These are phyloP conservation scores for Pogonocichla stellata DNA, from an alignment of 2,113 vertebrate genomes.

Conservation along the genomic window DNA sequence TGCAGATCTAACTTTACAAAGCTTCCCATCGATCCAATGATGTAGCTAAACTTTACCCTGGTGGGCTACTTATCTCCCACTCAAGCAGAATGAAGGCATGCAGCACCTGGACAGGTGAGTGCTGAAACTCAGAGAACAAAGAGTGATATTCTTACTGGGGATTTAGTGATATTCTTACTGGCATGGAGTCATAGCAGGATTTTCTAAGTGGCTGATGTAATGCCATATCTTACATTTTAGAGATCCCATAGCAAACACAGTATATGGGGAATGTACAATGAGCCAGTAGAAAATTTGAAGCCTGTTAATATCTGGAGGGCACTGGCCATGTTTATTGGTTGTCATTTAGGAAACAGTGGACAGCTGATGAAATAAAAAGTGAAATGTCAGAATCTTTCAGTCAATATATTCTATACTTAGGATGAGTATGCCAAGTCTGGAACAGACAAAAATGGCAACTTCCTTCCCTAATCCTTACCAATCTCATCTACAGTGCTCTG, in stretches of 20 bases:
- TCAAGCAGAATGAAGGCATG: accelerated
- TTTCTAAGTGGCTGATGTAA: background rate
- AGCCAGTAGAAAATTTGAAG: background rate
- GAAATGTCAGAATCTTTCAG: background rate
- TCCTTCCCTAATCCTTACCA: background rate
- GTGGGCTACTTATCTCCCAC: background rate
- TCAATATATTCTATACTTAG: background rate
- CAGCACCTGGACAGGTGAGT: accelerated
- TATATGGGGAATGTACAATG: background rate
- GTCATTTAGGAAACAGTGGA: background rate
- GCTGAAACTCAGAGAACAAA: background rate
- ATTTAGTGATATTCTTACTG: background rate
- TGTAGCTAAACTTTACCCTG: background rate
- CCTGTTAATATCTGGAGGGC: background rate
- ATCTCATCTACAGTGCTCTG: background rate
- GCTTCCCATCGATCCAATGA: background rate
- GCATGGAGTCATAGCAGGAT: background rate
- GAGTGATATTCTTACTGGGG: background rate
- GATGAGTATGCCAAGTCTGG: background rate
- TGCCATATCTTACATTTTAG: background rate
- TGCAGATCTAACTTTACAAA: background rate
- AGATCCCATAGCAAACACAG: background rate
- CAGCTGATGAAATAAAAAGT: background rate
- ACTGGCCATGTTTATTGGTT: background rate
- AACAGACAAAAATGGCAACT: background rate